Evolutionary conservation across 2,797 vertebrate species (phyloP), one percentile per base, ranked within the genome.

Genomic region (Chaetophractus vellerosus): DNA sequence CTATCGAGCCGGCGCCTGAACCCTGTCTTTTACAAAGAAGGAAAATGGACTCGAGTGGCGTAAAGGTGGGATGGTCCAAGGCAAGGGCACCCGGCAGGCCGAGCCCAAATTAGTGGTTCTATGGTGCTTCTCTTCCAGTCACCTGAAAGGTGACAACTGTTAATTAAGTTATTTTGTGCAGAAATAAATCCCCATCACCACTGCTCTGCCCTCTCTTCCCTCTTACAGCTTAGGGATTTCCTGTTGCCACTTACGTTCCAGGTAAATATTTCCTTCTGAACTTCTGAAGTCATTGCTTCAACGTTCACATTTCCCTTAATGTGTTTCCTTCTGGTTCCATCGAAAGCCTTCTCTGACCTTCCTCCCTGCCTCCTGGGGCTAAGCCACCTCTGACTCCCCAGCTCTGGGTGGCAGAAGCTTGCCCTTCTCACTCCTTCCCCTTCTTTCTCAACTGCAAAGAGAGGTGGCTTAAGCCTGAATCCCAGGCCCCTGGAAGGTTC

Each of bases 401-500:
- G 23, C 57, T 76, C 41, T 26, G 2, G 72, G 71, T 85, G 0
- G 0, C 19, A 9, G 74, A 36, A 41, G 68, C 80, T 74, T 66
- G 36, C 48, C 71, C 68, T 59, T 57, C 91, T 90, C n/a, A 7
- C 38, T 82, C 45, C 33, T 95, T 63, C 33, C 68, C 63, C 82
- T 91, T 94, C 68, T 94, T 64, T 66, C 85, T 95, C 52, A 61
- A 5, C 18, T 91, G 66, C 83, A 94, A 52, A 85, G 41, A 57
- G 91, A 83, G 90, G 85, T 86, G 23, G 9, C 57, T 31, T 64
- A 81, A 96, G 93, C 88, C 82, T 38, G 33, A 83, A 79, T 80
- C 84, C 83, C 93, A 92, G 95, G 96, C 98, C 98, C 98, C 87
- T 36, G 98, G 97, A 98, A 98, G 98, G 79, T 98, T 99, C 96